Evolutionary conservation across 1,140 invertebrate genomes (phyloP).

Genomic region (Cyphomyrmex costatus): DNA sequence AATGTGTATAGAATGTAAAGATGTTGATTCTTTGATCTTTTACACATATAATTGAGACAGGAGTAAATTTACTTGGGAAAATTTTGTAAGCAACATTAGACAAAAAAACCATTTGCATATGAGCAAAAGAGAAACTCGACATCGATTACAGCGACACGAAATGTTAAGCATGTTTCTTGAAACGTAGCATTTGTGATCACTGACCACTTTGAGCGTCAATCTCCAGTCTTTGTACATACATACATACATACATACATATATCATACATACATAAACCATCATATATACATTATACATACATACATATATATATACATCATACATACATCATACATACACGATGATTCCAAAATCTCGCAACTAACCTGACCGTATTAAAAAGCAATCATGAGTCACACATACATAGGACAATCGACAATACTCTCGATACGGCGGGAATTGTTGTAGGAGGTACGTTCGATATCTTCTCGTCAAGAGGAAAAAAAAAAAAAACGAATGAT

Average conservation of each 20-base stretch:
- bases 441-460: background rate
- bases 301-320: too few relatives aligned
- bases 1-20: background rate
- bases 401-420: background rate
- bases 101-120: background rate
- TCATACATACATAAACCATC: too few relatives aligned
- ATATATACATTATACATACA: too few relatives aligned
- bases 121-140: background rate
- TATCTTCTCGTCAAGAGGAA: background rate
- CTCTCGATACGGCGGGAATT: background rate
- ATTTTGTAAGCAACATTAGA: background rate
- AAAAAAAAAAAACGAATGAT: background rate
- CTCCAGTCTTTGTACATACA: too few relatives aligned
- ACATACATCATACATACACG: too few relatives aligned
- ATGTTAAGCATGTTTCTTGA: too few relatives aligned
- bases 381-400: too few relatives aligned
- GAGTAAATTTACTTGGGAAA: background rate
- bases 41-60: background rate
- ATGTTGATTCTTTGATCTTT: background rate
- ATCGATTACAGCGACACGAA: too few relatives aligned
- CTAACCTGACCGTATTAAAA: slow-evolving; percentile 40
- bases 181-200: too few relatives aligned
- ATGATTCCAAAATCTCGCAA: background rate
- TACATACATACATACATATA: background rate
- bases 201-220: too few relatives aligned